Evolutionary conservation across 2,888 invertebrate genomes (phyloP).

Genomic region (Zeuzera pyrina): DNA sequence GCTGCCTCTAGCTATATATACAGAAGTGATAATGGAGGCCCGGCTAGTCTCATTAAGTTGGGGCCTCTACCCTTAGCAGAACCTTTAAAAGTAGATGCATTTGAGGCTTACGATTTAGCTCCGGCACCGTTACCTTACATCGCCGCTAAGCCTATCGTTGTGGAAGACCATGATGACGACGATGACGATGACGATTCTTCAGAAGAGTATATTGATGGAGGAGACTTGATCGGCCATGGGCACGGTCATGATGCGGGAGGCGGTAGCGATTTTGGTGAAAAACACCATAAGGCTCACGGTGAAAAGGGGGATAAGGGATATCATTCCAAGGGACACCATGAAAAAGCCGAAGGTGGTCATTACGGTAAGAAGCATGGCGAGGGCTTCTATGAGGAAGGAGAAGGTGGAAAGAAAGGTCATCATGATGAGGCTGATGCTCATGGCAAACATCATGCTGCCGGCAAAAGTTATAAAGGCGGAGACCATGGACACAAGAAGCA

Average conservation of each 20-base stretch:
- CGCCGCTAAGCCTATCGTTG: constrained; percentile 41
- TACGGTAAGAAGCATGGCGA: constrained; percentile 68
- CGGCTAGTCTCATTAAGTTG: constrained; percentile 56
- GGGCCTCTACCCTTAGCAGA: constrained; percentile 41
- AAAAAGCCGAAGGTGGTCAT: constrained; percentile 70
- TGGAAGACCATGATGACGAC: constrained; percentile 37
- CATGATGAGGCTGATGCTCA: constrained; percentile 69
- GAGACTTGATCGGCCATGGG: constrained; percentile 24
- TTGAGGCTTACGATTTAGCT: constrained; percentile 41
- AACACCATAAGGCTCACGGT: constrained; percentile 64
- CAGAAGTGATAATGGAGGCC: constrained; percentile 61
- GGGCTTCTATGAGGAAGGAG: constrained; percentile 65
- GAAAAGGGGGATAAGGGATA: constrained; percentile 73
- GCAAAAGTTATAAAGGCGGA: constrained; percentile 68
- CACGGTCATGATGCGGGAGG: constrained; percentile 46
- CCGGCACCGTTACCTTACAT: constrained; percentile 51
- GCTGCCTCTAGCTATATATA: constrained; percentile 72
- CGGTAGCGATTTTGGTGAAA: constrained; percentile 60
- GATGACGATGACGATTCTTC: constrained; percentile 28
- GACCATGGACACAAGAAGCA: constrained; percentile 73
- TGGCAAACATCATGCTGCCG: constrained; percentile 67
- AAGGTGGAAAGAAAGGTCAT: constrained; percentile 69
- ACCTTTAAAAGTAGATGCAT: constrained; percentile 27
- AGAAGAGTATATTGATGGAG: constrained; percentile 17
- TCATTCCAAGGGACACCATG: constrained; percentile 62